phyloP scores from a whole-genome alignment of 2,797 vertebrate species.

The Falco concolor region DNA sequence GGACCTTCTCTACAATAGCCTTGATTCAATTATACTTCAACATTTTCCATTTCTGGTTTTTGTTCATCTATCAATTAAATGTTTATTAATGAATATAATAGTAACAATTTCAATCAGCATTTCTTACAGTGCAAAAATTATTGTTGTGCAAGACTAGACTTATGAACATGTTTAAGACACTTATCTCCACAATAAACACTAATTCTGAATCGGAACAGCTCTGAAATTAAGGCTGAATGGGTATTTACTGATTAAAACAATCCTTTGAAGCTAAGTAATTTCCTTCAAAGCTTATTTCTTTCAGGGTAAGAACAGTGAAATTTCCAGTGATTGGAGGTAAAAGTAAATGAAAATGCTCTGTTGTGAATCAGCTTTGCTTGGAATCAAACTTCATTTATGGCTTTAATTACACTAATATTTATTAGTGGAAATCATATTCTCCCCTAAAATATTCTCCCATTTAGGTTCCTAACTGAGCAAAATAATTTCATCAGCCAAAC shows the following conservation, averaged over 20 bases:
- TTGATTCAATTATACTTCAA: background rate
- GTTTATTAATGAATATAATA: background rate
- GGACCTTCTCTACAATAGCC: background rate
- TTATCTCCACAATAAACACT: background rate
- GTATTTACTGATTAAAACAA: background rate
- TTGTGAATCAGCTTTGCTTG: background rate
- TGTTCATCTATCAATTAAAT: background rate
- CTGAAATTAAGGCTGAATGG: background rate
- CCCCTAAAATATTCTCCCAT: background rate
- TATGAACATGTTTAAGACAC: background rate
- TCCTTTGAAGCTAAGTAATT: background rate
- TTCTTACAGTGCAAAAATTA: background rate
- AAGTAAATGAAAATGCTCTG: background rate
- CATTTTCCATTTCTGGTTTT: background rate
- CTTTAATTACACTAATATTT: background rate
- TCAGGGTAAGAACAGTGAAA: background rate
- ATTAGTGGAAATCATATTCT: background rate
- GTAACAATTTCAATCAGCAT: background rate
- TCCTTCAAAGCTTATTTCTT: background rate
- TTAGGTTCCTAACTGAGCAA: background rate
- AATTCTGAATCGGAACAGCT: background rate
- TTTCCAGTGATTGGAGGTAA: background rate
- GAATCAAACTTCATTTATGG: background rate
- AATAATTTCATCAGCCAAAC: background rate
- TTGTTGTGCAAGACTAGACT: background rate